Evolutionary conservation across 2,113 vertebrate genomes (phyloP).

Genomic region (Murina feae): DNA sequence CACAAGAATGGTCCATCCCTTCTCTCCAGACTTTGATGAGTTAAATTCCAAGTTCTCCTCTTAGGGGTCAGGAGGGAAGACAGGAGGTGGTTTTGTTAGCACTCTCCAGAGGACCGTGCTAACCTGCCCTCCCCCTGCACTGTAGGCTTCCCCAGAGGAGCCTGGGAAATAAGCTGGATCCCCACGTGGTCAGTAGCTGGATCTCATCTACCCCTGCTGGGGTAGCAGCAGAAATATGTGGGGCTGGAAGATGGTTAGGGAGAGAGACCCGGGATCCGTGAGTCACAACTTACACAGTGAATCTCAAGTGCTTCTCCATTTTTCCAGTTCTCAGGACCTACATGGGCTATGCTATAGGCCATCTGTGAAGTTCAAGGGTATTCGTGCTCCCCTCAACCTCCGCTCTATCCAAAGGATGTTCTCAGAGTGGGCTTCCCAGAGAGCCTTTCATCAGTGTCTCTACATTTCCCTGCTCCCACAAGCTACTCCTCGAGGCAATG

Average conservation of each 20-base stretch:
- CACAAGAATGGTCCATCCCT: background rate
- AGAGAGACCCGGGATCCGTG: background rate
- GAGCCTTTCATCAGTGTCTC: background rate
- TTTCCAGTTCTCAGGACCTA: background rate
- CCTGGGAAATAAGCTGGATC: background rate
- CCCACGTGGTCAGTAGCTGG: background rate
- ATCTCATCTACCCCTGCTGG: background rate
- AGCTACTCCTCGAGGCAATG: background rate
- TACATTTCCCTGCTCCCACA: background rate
- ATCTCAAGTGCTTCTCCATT: background rate
- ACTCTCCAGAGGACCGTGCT: background rate
- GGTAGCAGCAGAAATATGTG: background rate
- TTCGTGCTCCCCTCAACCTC: background rate
- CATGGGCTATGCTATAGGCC: background rate
- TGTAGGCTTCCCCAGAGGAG: background rate
- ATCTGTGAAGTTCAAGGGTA: background rate
- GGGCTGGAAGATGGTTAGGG: background rate
- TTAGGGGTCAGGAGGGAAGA: background rate
- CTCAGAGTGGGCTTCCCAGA: background rate
- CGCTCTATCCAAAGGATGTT: background rate
- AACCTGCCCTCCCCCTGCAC: background rate
- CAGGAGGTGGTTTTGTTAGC: background rate
- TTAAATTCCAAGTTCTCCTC: background rate
- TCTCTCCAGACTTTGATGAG: background rate
- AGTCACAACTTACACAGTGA: background rate